Evolutionary conservation across 2,113 vertebrate genomes (phyloP), one percentile per base, ranked within the genome.

Genomic region (Gorsachius goisagi): DNA sequence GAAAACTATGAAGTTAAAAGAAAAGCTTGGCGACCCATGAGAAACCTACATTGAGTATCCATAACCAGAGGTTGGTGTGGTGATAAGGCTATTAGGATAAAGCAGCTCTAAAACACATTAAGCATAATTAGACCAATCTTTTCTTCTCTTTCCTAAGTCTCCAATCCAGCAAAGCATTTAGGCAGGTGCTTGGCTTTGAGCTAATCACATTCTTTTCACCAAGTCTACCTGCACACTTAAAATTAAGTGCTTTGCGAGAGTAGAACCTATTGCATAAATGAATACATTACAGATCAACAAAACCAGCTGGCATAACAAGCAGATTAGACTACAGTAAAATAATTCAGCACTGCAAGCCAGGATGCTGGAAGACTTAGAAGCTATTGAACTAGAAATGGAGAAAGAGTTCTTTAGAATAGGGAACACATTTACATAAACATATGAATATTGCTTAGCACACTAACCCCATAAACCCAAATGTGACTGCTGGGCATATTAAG

Each of bases 151-250:
- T 71, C 52, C 75, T 90, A 92, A 94, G 37, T 52, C 52, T 80
- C 47, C 59, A 80, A 74, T 81, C 75, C 92, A 86, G 79, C 56
- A 93, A 84, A 96, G 68, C 41, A 77, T 77, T 93, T 84, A 93
- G 72, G 55, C 64, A 95, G 85, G 76, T 81, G 64, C 83, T 94
- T 86, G 92, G 56, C 78, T 93, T 80, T 88, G 63, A 84, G 93
- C 39, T 95, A 95, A 94, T 93, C 63, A 50, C 59, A 88, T 83
- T 88, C 67, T 91, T 88, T 83, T 77, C 94, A 58, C 63, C 59
- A 52, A 77, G 44, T 50, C 72, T 95, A 94, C 93, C 88, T 97
- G 52, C 90, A 90, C 64, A 67, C 37, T 85, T 77, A 80, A 95
- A 11, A 7, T 74, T 58, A 91, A 93, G 72, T 84, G 33, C 50